phyloP scores from a whole-genome alignment of 2,888 invertebrate species.

The Argyresthia albistria region DNA sequence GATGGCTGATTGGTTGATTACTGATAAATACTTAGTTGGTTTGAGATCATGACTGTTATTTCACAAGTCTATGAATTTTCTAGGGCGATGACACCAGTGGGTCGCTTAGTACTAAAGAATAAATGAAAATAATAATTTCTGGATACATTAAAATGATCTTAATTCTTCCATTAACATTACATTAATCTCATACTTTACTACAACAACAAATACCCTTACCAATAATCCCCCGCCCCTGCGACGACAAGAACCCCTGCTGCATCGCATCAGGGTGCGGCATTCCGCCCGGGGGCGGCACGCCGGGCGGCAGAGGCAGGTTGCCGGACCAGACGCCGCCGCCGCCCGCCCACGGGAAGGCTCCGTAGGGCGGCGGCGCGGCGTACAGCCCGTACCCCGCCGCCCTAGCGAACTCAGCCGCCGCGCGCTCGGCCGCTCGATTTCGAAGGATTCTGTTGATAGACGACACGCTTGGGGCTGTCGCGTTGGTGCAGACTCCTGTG shows the following conservation, averaged over 20 bases:
- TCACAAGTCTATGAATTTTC: no score
- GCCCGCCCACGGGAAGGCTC: conserved; percentile 72
- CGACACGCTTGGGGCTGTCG: conserved; percentile 96
- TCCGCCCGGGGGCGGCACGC: conserved; percentile 53
- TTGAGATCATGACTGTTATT: no score
- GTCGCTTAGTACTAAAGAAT: neutral
- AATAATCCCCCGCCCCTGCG: conserved; percentile 18
- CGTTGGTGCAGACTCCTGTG: conserved; percentile 94
- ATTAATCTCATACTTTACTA: neutral
- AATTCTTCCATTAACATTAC: neutral
- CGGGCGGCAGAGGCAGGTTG: conserved; percentile 63
- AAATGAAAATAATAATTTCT: neutral
- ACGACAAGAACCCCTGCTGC: conserved; percentile 53
- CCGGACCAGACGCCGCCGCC: conserved; percentile 71
- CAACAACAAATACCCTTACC: conserved; percentile 27
- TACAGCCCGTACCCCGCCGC: conserved; percentile 92
- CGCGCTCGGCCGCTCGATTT: conserved; percentile 95
- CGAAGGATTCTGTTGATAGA: conserved; percentile 97
- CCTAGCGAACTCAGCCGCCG: conserved; percentile 95
- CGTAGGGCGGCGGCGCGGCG: conserved; percentile 80
- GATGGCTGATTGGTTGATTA: no score
- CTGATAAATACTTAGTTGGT: no score
- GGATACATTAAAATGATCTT: neutral
- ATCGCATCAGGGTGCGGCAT: conserved; percentile 53
- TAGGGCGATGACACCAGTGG: no score